Percentiles rank a stretch among this genome's conserved stretches.
Evolutionary conservation across 2,888 invertebrate species (phyloP).

Genomic region (Pteria penguin): DNA sequence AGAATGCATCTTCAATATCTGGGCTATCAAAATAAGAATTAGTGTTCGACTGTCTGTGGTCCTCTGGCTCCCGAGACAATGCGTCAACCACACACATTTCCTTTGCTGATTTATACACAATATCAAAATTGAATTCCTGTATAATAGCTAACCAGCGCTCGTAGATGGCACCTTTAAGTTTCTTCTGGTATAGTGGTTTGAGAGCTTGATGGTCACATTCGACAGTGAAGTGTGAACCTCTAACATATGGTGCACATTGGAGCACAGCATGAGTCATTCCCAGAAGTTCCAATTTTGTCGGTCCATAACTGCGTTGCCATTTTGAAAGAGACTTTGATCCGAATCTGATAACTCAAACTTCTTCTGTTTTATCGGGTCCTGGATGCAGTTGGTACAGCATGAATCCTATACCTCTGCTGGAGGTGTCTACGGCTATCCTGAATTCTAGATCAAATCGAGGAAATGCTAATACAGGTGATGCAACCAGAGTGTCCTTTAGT

Average conservation of each 20-base stretch:
- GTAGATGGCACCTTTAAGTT: conserved; percentile 34
- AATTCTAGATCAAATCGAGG: conserved; percentile 47
- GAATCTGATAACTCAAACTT: conserved; percentile 33
- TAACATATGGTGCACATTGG: conserved; percentile 33
- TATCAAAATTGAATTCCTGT: conserved; percentile 33
- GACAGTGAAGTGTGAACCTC: conserved; percentile 30
- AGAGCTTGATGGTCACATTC: conserved; percentile 41
- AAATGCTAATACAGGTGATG: conserved; percentile 48
- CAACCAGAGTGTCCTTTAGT: conserved; percentile 32
- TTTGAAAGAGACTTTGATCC: conserved; percentile 29
- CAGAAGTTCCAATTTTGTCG: conserved; percentile 33
- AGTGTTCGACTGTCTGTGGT: background rate
- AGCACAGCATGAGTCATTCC: conserved; percentile 29
- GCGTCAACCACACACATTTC: conserved; percentile 37
- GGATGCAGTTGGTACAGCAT: conserved; percentile 50
- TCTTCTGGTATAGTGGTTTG: conserved; percentile 31
- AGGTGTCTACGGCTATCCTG: conserved; percentile 45
- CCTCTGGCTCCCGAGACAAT: conserved; percentile 20
- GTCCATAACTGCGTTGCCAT: conserved; percentile 34
- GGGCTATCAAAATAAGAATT: conserved; percentile 1
- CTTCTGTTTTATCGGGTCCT: background rate
- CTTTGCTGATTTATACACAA: conserved; percentile 27
- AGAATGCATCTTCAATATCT: conserved; percentile 4
- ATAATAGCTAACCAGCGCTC: conserved; percentile 29
- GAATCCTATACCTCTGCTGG: conserved; percentile 46